These are phyloP conservation scores for Harpagifer antarcticus DNA, from an alignment of 2,797 vertebrate genomes.

Conservation along the genomic window DNA sequence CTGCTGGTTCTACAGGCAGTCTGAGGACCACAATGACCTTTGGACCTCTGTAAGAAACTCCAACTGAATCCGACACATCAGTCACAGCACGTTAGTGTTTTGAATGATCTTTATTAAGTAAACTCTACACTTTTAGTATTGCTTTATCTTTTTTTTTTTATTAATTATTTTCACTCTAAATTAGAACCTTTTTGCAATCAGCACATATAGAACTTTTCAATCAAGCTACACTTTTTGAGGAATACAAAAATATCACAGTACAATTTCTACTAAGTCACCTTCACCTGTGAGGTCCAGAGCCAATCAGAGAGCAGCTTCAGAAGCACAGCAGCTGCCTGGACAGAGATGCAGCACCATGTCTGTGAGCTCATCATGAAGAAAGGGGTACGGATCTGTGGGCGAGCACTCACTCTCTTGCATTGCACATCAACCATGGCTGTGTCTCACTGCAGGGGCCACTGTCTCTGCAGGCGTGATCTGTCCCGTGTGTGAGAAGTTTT, in stretches of 20 bases:
- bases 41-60: not conserved
- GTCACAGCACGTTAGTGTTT: constrained; percentile 67
- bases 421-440: not conserved
- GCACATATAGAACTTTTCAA: constrained; percentile 81
- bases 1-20: too few species aligned
- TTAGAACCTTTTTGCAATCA: constrained; percentile 84
- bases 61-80: constrained; percentile 19
- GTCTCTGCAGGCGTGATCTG: not conserved
- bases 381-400: not conserved
- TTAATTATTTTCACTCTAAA: constrained; percentile 79
- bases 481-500: not conserved
- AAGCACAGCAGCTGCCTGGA: constrained; percentile 73
- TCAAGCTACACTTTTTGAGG: constrained; percentile 85
- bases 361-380: constrained; percentile 23
- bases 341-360: constrained; percentile 69
- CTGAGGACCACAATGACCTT: too few species aligned
- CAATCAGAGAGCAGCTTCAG: constrained; percentile 60
- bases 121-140: constrained; percentile 88
- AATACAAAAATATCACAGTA: constrained; percentile 92
- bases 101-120: constrained; percentile 87
- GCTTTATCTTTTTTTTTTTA: constrained; percentile 68
- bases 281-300: constrained; percentile 74
- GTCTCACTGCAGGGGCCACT: constrained; percentile 3
- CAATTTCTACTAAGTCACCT: constrained; percentile 85
- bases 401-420: not conserved